Evolutionary conservation across 2,113 vertebrate species (phyloP).

Genomic region (Cisticola juncidis): DNA sequence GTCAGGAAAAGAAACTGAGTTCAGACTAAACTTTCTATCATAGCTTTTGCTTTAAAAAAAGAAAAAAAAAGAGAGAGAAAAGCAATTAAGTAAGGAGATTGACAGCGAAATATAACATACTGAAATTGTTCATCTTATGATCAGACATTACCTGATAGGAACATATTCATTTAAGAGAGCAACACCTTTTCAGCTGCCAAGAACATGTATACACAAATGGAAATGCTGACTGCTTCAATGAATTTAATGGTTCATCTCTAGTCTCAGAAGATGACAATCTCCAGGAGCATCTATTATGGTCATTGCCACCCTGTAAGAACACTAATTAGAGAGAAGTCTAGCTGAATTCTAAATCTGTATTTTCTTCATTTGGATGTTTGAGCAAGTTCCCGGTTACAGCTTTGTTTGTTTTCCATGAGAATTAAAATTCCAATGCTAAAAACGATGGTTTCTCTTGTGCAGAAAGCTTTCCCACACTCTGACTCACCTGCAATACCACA

Average conservation of each 20-base stretch:
- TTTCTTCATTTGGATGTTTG: background rate
- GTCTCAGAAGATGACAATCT: background rate
- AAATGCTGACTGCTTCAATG: background rate
- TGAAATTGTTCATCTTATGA: background rate
- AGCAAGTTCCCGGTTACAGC: background rate
- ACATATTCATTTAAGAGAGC: background rate
- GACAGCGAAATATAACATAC: background rate
- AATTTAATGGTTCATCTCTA: background rate
- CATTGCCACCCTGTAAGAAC: background rate
- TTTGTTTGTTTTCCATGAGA: background rate
- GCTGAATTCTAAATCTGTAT: background rate
- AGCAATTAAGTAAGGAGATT: background rate
- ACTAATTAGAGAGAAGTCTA: background rate
- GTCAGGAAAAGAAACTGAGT: background rate
- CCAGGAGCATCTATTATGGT: background rate
- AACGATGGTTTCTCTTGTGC: background rate
- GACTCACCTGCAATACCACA: background rate
- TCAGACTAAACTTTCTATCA: background rate
- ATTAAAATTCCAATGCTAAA: background rate
- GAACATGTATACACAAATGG: background rate
- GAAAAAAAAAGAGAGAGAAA: rapidly evolving
- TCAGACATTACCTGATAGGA: background rate
- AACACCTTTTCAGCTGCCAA: background rate
- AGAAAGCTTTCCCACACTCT: background rate
- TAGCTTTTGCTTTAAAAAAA: background rate